Evolutionary conservation across 2,888 invertebrate species (phyloP), one percentile per base, ranked within the genome.

Genomic region (Patella caerulea): DNA sequence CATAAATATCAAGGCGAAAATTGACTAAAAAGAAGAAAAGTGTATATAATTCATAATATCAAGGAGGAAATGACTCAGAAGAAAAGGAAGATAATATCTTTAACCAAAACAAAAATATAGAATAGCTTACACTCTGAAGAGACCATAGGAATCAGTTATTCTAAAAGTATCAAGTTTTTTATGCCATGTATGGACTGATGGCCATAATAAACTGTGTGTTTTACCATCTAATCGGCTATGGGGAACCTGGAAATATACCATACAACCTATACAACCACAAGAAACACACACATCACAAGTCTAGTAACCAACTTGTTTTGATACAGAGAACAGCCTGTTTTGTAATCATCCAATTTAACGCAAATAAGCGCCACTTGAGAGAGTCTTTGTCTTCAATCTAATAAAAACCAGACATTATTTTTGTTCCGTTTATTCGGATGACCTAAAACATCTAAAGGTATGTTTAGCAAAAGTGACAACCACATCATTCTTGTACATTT

Each of bases 121-220:
- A 72, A 34, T 12, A 54, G 52, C 88, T 87, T 86, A 92, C 92
- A 93, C 93, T 85, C 94, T 92, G 88, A 95, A 95, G 53, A 95
- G 90, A 45, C 94, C 95, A 88, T 96, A 95, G 65, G 94, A 93
- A 87, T 95, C 95, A 19, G 94, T 93, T 34, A 95, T 89, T 82
- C 94, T 86, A 78, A 94, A 93, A 80, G 93, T 93, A 73, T 94
- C 93, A 15, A 94, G 88, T 82, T 93, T 91, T 69, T 92, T 91
- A 89, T 95, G 93, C 86, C 93, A 91, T 69, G 93, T 91, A 76
- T 92, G 92, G 34, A 94, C 74, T 91, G 29, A 69, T 59, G 81
- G 75, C n/a, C 87, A 87, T 52, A 91, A 73, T 59, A 77, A 77
- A 75, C 79, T 65, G 69, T 79, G 76, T 53, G 83, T 72, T 59